Conservation (phyloP, 2,797 vertebrate species). For the Danionella dracula region DNA sequence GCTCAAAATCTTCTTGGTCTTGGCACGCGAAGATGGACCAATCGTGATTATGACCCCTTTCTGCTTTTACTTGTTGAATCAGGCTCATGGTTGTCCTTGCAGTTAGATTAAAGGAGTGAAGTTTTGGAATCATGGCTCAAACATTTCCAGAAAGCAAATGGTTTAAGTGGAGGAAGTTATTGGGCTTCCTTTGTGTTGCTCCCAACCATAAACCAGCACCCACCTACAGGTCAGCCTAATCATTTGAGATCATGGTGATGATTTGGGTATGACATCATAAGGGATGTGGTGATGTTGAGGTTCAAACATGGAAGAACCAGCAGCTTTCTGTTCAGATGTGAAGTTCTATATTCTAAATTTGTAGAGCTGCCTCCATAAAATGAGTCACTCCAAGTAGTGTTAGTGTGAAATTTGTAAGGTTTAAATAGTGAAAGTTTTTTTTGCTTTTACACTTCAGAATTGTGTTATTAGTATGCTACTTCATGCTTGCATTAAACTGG, state of each 20-base stretch:
- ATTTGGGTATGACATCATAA: conserved; percentile 28
- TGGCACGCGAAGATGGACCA: conserved; percentile 51
- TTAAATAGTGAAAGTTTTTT: too few species aligned
- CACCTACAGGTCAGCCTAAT: conserved; percentile 1
- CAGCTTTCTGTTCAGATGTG: conserved; percentile 7
- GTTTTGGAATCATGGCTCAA: conserved; percentile 3
- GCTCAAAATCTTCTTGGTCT: conserved; percentile 53
- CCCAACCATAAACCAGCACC: conserved; percentile 23
- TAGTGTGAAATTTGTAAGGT: not conserved
- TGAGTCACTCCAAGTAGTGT: not conserved
- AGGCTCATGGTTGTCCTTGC: not conserved
- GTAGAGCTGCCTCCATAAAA: not conserved
- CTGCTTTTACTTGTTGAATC: conserved; percentile 2
- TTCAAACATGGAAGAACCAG: not conserved
- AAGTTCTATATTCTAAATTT: not conserved
- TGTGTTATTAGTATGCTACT: too few species aligned
- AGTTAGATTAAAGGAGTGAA: conserved; percentile 4
- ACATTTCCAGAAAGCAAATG: not conserved
- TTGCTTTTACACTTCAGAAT: too few species aligned
- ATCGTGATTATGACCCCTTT: conserved; percentile 15
- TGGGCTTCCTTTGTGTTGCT: conserved; percentile 9
- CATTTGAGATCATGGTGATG: conserved; percentile 2
- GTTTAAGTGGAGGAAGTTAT: not conserved
- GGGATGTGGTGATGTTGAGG: conserved; percentile 12
- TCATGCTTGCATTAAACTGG: too few species aligned